Evolutionary conservation across 2,113 vertebrate species (phyloP), one percentile per base, ranked within the genome.

Genomic region (Anhinga anhinga): DNA sequence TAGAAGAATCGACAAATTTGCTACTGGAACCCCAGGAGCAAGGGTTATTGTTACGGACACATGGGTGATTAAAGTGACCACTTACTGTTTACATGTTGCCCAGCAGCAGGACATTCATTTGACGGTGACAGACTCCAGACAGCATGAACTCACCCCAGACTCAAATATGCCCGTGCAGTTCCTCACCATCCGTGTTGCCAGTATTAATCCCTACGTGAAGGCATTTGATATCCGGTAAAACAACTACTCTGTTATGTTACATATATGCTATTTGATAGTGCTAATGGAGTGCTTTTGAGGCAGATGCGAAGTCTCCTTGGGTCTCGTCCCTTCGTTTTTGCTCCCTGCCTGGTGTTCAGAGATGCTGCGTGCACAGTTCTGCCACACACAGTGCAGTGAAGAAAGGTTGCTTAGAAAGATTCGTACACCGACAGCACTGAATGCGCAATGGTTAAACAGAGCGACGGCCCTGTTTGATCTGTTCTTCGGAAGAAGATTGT

Each of bases 1-100:
- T 90, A 98, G 99, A 29, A 98, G 98, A 78, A 99, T 99, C 0
- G 99, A 99, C 87, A 99, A 99, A 97, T 99, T 99, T 88, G 99
- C 99, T 13, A 99, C 99, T 0, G 99, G 99, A 20, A 98, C 98
- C 0, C 98, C 98, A 1, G 99, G 98, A 47, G 99, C 99, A 0
- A 97, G 99, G 38, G 98, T 99, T 38, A 98, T 99, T 0, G 98
- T 99, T 29, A 99, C 99, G 0, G 99, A 99, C 98, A 99, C 98
- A 1, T 99, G 99, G 99, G 98, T 99, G 80, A 98, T 99, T 95
- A 98, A 99, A 97, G 99, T 99, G 91, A 99, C 99, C 80, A 98
- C 99, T 3, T 99, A 99, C 80, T 93, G 94, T 15, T 97, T 99
- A 61, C 94, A 98, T 0, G 96, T 99, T 70, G 99, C 98, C 23